Conservation (phyloP, 2,888 invertebrate genomes). For the Acanthoscelides obtectus region DNA sequence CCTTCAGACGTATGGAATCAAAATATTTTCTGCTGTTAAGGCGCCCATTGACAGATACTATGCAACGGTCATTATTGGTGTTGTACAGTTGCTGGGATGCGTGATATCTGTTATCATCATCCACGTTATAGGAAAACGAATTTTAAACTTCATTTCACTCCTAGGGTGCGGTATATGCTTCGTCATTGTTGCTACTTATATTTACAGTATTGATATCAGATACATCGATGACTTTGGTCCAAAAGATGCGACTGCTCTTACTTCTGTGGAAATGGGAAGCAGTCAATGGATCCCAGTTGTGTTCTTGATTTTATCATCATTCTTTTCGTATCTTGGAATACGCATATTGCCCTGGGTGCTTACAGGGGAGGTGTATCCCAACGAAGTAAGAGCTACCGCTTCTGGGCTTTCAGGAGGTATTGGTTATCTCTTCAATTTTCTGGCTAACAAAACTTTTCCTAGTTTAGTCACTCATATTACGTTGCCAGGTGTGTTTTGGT, state of each 20-base stretch:
- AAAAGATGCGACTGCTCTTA: conserved; percentile 1
- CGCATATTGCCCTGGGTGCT: conserved; percentile 75
- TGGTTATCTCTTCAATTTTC: conserved; percentile 72
- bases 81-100: conserved; percentile 65
- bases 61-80: conserved; percentile 68
- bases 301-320: conserved; percentile 61
- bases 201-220: conserved; percentile 32
- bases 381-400: conserved; percentile 64
- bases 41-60: conserved; percentile 73
- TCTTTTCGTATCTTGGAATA: conserved; percentile 66
- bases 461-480: conserved; percentile 59
- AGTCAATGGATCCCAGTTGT: conserved; percentile 63
- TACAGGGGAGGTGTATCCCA: conserved; percentile 72
- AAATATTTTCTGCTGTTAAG: conserved; percentile 65
- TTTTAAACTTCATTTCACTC: conserved; percentile 63
- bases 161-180: conserved; percentile 64
- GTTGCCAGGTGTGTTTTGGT: conserved; percentile 67
- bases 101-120: conserved; percentile 62
- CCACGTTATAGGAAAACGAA: conserved; percentile 69
- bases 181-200: conserved; percentile 56
- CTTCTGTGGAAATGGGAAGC: not conserved
- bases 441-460: conserved; percentile 70
- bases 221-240: conserved; percentile 18
- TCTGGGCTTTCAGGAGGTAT: conserved; percentile 69
- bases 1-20: conserved; percentile 69